Evolutionary conservation across 2,888 invertebrate species (phyloP).

Genomic region (Heliconius cydno): DNA sequence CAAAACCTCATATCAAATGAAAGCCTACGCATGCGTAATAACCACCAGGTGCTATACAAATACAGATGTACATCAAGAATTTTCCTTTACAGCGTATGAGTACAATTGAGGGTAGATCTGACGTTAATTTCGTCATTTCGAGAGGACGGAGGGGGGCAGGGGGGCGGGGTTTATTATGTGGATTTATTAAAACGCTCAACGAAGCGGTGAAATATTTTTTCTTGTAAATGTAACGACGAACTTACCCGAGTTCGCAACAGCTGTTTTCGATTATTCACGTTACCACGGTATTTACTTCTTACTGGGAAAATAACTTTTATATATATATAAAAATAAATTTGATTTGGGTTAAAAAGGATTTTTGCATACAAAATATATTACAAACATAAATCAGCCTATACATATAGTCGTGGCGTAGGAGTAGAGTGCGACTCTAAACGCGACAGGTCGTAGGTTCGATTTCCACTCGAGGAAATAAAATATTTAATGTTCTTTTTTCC

Average conservation of each 20-base stretch:
- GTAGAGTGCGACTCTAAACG: too few species aligned
- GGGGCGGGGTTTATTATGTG: conserved; percentile 29
- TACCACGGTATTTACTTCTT: neutral
- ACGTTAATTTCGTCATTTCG: conserved; percentile 34
- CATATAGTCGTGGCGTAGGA: too few species aligned
- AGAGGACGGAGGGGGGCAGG: conserved; percentile 26
- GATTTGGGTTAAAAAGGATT: too few species aligned
- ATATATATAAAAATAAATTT: neutral
- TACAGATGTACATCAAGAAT: conserved; percentile 20
- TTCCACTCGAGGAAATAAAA: too few species aligned
- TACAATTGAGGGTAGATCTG: conserved; percentile 18
- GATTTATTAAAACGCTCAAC: conserved; percentile 35
- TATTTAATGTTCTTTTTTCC: too few species aligned
- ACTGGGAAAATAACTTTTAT: neutral
- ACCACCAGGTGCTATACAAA: conserved; percentile 11
- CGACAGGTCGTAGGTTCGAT: too few species aligned
- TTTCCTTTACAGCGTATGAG: neutral
- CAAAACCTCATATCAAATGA: neutral
- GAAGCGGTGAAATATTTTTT: conserved; percentile 9
- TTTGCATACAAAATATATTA: too few species aligned
- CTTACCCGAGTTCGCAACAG: conserved; percentile 27
- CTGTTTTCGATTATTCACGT: conserved; percentile 13
- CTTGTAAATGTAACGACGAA: conserved; percentile 34
- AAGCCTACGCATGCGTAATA: neutral
- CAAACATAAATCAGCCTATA: too few species aligned